Percentiles rank a stretch among this genome's conserved stretches.
Conservation (phyloP, 2,888 invertebrate species). For the Ichneumoninae sp. region DNA sequence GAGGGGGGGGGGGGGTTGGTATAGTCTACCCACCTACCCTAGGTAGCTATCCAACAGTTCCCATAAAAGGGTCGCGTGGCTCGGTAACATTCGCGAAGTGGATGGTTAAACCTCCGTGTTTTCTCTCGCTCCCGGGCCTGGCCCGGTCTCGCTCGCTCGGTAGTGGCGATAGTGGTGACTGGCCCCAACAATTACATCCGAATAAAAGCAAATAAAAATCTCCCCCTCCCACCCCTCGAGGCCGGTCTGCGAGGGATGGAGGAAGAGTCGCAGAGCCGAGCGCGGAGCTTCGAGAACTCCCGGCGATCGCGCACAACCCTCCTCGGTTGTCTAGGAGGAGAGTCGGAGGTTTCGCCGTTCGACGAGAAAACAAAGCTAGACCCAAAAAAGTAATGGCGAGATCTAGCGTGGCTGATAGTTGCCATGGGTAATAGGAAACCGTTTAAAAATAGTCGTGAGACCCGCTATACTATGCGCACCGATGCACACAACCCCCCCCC, state of each 20-base stretch:
- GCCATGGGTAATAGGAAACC: conserved; percentile 82
- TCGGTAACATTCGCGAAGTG: conserved; percentile 82
- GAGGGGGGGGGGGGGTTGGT: background rate
- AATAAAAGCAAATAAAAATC: conserved; percentile 82
- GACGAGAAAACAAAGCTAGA: conserved; percentile 80
- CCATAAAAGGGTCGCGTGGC: conserved; percentile 82
- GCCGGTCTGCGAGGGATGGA: conserved; percentile 43
- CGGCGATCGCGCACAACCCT: conserved; percentile 32
- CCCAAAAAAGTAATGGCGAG: conserved; percentile 81
- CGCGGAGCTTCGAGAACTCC: conserved; percentile 24
- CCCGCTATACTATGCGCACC: conserved; percentile 30
- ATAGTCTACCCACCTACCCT: conserved; percentile 20
- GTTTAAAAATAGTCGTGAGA: conserved; percentile 81
- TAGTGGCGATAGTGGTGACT: conserved; percentile 84
- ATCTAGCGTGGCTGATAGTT: conserved; percentile 81
- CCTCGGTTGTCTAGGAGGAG: conserved; percentile 48
- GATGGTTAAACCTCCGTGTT: conserved; percentile 76
- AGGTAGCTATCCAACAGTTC: conserved; percentile 63
- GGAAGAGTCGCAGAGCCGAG: conserved; percentile 1
- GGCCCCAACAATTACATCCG: conserved; percentile 83
- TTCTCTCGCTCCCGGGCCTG: conserved; percentile 43
- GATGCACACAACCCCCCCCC: conserved; percentile 15
- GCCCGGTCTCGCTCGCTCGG: conserved; percentile 70
- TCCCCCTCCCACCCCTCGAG: background rate
- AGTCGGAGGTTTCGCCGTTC: conserved; percentile 58